Evolutionary conservation across 2,888 invertebrate species (phyloP), one percentile per base, ranked within the genome.

Genomic region (Lasioglossum malachurum): DNA sequence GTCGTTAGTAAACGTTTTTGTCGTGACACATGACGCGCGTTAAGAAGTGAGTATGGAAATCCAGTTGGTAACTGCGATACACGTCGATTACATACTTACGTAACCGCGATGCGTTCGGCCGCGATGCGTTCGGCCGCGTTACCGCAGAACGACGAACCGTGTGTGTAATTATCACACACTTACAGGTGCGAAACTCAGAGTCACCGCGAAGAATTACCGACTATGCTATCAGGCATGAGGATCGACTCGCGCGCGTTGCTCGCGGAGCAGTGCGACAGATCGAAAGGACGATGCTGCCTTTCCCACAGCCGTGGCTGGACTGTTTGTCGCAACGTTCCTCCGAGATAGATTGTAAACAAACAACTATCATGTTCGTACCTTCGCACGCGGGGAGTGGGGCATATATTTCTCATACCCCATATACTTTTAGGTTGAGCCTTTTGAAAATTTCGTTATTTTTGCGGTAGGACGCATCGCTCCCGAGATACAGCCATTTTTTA

Each of bases 201-300:
- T 35, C 35, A 35, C 35, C 35, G n/a, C 14, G 23, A 27, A 46
- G 3, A 23, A 72, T 57, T 27, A 44, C 31, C 72, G 16, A 60
- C 3, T 23, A 69, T 31, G 31, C 31, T 31, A 31, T 19, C 35
- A 1, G 10, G 23, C 38, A 4, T 12, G 4, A n/a, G 35, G 19
- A 10, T 69, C 53, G 35, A 35, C 35, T 53, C 44, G 49, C 49
- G 35, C 10, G 19, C 49, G 23, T 27, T 41, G 2, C 12, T 14
- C 8, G 1, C 19, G 35, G 19, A 19, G 16, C 19, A 35, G 19
- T 31, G 31, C 7, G 8, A 53, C 71, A 8, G 67, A 23, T 57
- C 0, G 67, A 46, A 77, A 57, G 69, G 67, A 67, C 64, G 80
- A 80, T 14, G 75, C 16, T 73, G 69, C 46, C 85, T 79, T 80